These are phyloP conservation scores for Sialia sialis DNA, from an alignment of 2,113 vertebrate species.

Conservation along the genomic window DNA sequence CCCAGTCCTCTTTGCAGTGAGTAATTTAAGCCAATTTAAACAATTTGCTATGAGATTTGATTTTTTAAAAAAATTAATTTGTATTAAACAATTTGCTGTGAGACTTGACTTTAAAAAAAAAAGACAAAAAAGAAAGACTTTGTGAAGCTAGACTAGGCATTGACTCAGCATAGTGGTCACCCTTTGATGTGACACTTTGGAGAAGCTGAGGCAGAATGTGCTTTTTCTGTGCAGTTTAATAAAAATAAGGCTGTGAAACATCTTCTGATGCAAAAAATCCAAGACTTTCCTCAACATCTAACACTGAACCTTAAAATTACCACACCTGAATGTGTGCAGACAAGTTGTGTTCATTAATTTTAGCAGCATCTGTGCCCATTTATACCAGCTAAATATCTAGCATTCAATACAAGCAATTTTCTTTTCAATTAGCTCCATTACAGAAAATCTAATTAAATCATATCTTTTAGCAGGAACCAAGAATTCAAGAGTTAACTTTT, in stretches of 20 bases:
- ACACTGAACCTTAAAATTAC: not conserved
- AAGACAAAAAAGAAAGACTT: not conserved
- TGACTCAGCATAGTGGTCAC: not conserved
- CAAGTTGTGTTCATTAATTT: not conserved
- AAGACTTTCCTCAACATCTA: not conserved
- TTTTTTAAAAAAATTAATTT: not conserved
- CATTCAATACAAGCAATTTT: not conserved
- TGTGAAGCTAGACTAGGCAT: not conserved
- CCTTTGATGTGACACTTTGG: not conserved
- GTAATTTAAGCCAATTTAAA: not conserved
- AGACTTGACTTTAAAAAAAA: not conserved
- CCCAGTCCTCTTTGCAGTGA: not conserved
- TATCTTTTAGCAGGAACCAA: slow-evolving; percentile 12
- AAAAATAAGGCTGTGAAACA: not conserved
- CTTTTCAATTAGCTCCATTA: slow-evolving; percentile 36
- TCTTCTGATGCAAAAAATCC: not conserved
- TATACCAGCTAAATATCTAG: not conserved
- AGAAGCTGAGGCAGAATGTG: not conserved
- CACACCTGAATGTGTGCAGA: not conserved
- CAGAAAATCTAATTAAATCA: slow-evolving; percentile 30
- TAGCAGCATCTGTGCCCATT: not conserved
- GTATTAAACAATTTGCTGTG: not conserved
- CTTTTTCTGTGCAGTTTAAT: not conserved
- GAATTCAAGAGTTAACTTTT: not conserved
- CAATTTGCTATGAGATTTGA: not conserved